Evolutionary conservation across 2,797 vertebrate species (phyloP).

Genomic region (Urocyon cinereoargenteus): DNA sequence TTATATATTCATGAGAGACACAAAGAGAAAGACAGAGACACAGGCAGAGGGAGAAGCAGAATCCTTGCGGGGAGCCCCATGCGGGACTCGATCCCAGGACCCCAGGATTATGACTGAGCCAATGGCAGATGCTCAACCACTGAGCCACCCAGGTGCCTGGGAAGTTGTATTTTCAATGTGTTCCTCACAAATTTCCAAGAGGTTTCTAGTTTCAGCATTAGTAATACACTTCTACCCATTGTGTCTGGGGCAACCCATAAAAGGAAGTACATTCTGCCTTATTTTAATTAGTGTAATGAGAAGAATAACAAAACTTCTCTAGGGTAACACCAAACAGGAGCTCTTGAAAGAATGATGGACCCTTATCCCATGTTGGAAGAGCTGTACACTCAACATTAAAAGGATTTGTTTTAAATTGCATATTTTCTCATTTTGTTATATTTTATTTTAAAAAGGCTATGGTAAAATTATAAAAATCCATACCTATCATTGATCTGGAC

Average conservation of each 20-base stretch:
- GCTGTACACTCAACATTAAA: background rate
- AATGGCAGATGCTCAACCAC: no score
- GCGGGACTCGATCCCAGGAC: no score
- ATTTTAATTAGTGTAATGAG: background rate
- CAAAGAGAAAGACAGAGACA: no score
- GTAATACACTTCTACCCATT: background rate
- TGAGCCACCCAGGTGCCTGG: no score
- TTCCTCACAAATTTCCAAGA: background rate
- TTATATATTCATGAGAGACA: no score
- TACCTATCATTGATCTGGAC: background rate
- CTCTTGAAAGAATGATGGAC: background rate
- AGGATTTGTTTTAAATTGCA: background rate
- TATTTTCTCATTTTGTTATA: constrained; percentile 25
- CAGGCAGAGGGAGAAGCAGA: no score
- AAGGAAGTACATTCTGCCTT: background rate
- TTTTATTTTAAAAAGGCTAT: background rate
- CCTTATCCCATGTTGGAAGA: background rate
- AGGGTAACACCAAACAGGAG: background rate
- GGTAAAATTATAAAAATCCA: constrained; percentile 6
- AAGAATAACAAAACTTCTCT: background rate
- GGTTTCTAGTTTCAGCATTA: background rate
- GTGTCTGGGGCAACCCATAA: background rate
- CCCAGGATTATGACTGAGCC: no score
- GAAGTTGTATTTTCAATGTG: background rate
- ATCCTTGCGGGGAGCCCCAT: no score